A percentile compares a stretch with the other conserved stretches of the same genome.
phyloP scores from a whole-genome alignment of 2,888 invertebrate genomes.

The Scrobipalpa costella region DNA sequence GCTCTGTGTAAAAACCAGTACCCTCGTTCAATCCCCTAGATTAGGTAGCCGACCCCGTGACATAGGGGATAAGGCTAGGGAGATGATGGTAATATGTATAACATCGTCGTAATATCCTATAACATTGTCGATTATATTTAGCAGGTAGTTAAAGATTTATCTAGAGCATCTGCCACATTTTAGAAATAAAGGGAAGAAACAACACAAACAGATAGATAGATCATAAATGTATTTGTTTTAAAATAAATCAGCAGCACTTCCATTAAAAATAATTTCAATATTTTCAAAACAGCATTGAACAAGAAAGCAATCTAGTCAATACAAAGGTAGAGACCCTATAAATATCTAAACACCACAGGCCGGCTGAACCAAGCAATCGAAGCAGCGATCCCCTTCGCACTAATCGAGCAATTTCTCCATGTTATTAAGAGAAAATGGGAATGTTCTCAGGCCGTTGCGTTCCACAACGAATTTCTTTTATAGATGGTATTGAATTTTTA shows the following conservation, averaged over 20 bases:
- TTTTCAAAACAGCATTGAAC: background rate
- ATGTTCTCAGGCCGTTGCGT: conserved; percentile 77
- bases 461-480: conserved; percentile 72
- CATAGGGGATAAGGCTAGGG: too few relatives aligned
- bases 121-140: too few relatives aligned
- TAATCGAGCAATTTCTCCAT: conserved; percentile 78
- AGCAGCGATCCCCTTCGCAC: conserved; percentile 62
- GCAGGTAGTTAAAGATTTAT: too few relatives aligned
- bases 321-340: background rate
- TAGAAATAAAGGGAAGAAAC: too few relatives aligned
- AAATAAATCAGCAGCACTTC: background rate
- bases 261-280: conserved; percentile 27
- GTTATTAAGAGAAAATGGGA: conserved; percentile 77
- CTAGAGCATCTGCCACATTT: too few relatives aligned
- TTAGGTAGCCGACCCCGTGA: too few relatives aligned
- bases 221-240: too few relatives aligned
- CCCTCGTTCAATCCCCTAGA: too few relatives aligned
- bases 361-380: conserved; percentile 47
- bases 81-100: too few relatives aligned
- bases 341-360: background rate
- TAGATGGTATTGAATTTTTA: conserved; percentile 78
- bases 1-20: too few relatives aligned
- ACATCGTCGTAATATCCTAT: too few relatives aligned
- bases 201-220: too few relatives aligned
- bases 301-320: background rate